Base-by-base conservation (phyloP, 2,797 vertebrate genomes). In the Rousettus madagascariensis region DNA sequence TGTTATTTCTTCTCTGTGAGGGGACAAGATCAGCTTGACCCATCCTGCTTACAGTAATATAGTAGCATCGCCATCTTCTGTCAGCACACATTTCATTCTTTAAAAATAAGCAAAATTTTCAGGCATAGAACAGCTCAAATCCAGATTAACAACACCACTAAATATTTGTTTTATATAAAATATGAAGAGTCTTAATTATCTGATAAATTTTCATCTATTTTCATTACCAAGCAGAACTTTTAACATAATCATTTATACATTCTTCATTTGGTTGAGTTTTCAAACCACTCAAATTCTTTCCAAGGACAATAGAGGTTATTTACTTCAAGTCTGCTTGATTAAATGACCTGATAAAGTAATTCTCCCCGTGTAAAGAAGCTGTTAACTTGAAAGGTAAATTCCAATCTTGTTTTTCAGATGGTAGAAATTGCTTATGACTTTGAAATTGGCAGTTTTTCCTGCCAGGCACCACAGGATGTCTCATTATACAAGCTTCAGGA, bases 361-460 rank as follows among this genome's bases (percentile, higher is more conserved):
- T 96, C 89, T 77, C 43, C 30, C 30, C 55, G 22, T 71, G 66
- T 72, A 84, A 84, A 90, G 55, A 94, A 93, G 65, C 55, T n/a
- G 19, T 95, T 92, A 93, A 6, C 79, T 96, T n/a, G n/a, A 87
- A 96, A 94, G 80, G 80, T 97, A 93, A 95, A 97, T 93, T 96
- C 55, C 28, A 94, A 72, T 96, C 65, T 93, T 87, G 71, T 85
- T 96, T 94, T 88, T 91, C 55, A 91, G 68, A 75, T 69, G 68
- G 55, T 80, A 93, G 66, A 75, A 95, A 94, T 94, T 82, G 78
- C 66, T 96, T 95, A 90, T 95, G 71, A 61, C 51, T 95, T 96
- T 82, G 86, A 96, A 97, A 94, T 82, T 93, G 95, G 90, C 61
- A 97, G 33, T 72, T 94, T 96, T 87, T 90, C 90, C 71, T 82